A percentile compares a stretch with the other conserved stretches of the same genome.
These are phyloP conservation scores for Calameuta idolon DNA, from an alignment of 2,888 invertebrate genomes.

Conservation along the genomic window DNA sequence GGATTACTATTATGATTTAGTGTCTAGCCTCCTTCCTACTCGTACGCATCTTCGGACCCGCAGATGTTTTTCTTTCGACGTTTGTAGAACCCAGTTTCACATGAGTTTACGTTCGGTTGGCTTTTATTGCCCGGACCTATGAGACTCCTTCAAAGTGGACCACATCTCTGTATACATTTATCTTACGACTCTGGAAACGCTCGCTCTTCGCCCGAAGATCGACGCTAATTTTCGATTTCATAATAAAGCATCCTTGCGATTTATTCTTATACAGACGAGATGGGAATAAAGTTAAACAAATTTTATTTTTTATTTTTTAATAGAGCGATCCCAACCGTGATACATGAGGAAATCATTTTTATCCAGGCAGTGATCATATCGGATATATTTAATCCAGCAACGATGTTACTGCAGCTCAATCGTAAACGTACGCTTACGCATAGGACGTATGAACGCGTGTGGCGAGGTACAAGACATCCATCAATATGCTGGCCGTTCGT, in stretches of 20 bases:
- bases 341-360: background rate
- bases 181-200: conserved; percentile 4
- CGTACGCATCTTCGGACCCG: conserved; percentile 20
- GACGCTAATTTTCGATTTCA: background rate
- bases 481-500: conserved; percentile 28
- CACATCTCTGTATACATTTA: conserved; percentile 20
- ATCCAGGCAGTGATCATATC: background rate
- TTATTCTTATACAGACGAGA: background rate
- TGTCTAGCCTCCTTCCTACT: background rate
- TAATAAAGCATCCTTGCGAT: background rate
- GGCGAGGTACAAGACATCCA: conserved; percentile 21
- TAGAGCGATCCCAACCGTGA: background rate
- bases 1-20: conserved; percentile 47
- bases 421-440: background rate
- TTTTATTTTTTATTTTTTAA: background rate
- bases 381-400: background rate
- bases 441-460: conserved; percentile 1
- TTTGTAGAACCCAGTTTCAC: conserved; percentile 39
- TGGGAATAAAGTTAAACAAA: background rate
- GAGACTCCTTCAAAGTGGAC: conserved; percentile 16
- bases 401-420: background rate
- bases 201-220: conserved; percentile 6
- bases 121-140: conserved; percentile 17
- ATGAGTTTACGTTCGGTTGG: conserved; percentile 27
- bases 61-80: conserved; percentile 38